Conservation (phyloP, 2,797 vertebrate species). For the Astyanax mexicanus region DNA sequence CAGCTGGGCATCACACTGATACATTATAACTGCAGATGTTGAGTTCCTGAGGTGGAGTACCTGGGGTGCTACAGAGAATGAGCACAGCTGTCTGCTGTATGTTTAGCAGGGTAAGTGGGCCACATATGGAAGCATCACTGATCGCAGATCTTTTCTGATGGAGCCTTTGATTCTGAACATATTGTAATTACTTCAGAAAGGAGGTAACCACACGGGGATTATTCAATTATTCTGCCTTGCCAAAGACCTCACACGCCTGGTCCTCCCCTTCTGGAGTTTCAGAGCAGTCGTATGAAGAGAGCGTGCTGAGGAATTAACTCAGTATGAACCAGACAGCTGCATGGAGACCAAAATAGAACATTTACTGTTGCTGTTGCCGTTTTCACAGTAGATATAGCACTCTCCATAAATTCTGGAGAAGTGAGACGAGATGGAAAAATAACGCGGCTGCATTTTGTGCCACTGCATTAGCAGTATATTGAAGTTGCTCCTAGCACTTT, state of each 20-base stretch:
- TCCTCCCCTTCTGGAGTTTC: neutral
- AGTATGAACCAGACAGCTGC: constrained; percentile 11
- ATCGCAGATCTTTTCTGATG: neutral
- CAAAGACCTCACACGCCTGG: neutral
- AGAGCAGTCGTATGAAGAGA: constrained; percentile 14
- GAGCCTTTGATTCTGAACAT: constrained; percentile 7
- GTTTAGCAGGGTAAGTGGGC: constrained; percentile 10
- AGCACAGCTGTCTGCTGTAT: neutral
- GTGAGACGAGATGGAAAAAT: neutral
- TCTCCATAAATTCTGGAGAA: neutral
- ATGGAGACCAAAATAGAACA: neutral
- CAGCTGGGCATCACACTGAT: constrained; percentile 20
- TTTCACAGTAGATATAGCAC: neutral
- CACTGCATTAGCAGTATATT: neutral
- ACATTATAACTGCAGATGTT: constrained; percentile 2
- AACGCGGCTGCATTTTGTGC: neutral
- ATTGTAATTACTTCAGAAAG: constrained; percentile 13
- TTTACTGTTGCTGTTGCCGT: neutral
- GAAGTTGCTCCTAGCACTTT: neutral
- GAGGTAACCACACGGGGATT: neutral
- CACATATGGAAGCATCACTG: neutral
- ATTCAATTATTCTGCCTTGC: neutral
- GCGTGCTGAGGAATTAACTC: constrained; percentile 13
- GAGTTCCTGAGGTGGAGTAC: too few species aligned
- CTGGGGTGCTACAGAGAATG: constrained; percentile 15